phyloP scores from a whole-genome alignment of 2,888 invertebrate genomes.

The Augochlorella aurata region DNA sequence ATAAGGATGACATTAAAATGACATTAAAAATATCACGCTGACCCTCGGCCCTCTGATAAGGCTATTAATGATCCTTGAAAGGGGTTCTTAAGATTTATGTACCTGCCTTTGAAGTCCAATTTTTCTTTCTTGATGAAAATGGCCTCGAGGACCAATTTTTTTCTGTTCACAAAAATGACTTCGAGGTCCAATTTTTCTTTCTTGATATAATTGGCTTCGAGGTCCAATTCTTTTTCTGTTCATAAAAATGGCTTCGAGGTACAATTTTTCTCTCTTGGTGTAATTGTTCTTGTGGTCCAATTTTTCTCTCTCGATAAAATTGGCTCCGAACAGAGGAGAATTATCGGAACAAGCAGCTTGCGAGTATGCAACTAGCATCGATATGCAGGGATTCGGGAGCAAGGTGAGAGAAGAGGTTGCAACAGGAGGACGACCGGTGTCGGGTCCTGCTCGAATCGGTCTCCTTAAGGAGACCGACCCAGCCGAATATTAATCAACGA shows the following conservation, averaged over 20 bases:
- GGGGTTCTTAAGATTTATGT: neutral
- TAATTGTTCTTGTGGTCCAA: neutral
- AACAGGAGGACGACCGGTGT: constrained; percentile 57
- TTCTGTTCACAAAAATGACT: neutral
- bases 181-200: neutral
- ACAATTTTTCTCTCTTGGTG: neutral
- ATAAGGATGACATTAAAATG: no score
- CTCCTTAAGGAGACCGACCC: constrained; percentile 39
- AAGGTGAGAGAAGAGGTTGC: constrained; percentile 48
- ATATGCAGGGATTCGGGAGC: constrained; percentile 35
- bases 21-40: no score
- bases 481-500: constrained; percentile 66
- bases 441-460: constrained; percentile 41
- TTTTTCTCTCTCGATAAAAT: neutral
- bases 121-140: neutral
- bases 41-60: no score
- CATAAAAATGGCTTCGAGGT: neutral
- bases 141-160: neutral
- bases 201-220: neutral
- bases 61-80: neutral
- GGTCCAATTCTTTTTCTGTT: neutral
- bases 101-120: neutral
- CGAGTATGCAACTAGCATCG: neutral
- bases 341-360: neutral
- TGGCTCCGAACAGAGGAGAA: neutral